Evolutionary conservation across 2,888 invertebrate genomes (phyloP).

Genomic region (Argyra leucocephala): DNA sequence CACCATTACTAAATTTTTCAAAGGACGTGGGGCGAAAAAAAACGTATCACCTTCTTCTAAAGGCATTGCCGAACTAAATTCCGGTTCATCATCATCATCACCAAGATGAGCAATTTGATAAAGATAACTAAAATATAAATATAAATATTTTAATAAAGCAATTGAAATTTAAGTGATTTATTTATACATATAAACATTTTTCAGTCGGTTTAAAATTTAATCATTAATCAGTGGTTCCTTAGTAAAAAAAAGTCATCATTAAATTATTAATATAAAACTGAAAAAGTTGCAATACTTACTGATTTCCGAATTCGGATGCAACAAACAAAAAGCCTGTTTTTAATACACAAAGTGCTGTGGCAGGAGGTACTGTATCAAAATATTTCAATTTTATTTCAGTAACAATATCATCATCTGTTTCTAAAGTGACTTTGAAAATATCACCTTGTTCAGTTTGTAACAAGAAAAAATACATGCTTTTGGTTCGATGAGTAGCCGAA

Average conservation of each 20-base stretch:
- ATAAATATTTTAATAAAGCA: slow-evolving; percentile 7
- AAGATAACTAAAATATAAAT: slow-evolving; percentile 60
- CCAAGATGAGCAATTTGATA: slow-evolving; percentile 99
- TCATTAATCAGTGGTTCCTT: slow-evolving; percentile 18
- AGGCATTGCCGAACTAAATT: slow-evolving; percentile 97
- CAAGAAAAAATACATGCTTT: slow-evolving; percentile 98
- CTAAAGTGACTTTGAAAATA: slow-evolving; percentile 90
- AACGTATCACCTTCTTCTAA: slow-evolving; percentile 98
- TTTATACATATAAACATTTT: slow-evolving; percentile 1
- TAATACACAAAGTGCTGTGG: slow-evolving; percentile 92
- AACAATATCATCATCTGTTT: slow-evolving; percentile 95
- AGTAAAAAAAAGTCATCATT: slow-evolving; percentile 15
- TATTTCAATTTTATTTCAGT: slow-evolving; percentile 98
- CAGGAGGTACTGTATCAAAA: slow-evolving; percentile 97
- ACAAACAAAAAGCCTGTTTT: slow-evolving; percentile 98
- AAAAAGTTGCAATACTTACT: slow-evolving; percentile 61
- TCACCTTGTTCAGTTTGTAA: slow-evolving; percentile 98
- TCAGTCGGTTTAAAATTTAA: slow-evolving; percentile 17
- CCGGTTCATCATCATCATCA: slow-evolving; percentile 97
- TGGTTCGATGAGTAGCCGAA: slow-evolving; percentile 98
- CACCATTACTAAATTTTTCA: slow-evolving; percentile 90
- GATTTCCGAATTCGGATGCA: slow-evolving; percentile 98
- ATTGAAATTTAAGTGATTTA: slow-evolving; percentile 33
- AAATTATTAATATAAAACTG: background rate
- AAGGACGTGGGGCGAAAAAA: slow-evolving; percentile 89